Conservation (phyloP, 2,888 invertebrate genomes). For the Drosophila mayaguana region DNA sequence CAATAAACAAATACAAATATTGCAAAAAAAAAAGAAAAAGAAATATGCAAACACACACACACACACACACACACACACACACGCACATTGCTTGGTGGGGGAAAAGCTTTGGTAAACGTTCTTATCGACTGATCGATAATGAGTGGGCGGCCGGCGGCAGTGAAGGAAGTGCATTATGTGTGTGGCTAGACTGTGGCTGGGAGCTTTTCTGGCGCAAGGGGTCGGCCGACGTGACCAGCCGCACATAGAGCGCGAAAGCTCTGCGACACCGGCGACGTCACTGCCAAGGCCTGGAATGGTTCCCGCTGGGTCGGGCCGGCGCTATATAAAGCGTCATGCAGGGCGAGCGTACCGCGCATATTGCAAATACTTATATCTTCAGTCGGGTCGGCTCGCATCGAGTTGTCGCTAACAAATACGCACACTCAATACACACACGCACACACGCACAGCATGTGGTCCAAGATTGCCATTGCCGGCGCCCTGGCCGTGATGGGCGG, state of each 20-base stretch:
- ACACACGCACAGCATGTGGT: constrained; percentile 53
- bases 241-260: constrained; percentile 67
- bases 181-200: neutral
- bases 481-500: constrained; percentile 65
- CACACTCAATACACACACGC: too few relatives aligned
- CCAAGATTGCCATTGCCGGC: constrained; percentile 59
- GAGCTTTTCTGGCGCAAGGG: constrained; percentile 36
- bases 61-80: neutral
- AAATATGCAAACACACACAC: constrained; percentile 4
- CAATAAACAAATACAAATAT: constrained; percentile 63
- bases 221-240: constrained; percentile 67
- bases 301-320: constrained; percentile 6
- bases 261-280: neutral
- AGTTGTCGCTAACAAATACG: neutral
- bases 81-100: neutral
- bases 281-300: constrained; percentile 30
- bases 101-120: constrained; percentile 45
- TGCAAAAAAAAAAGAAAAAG: constrained; percentile 51
- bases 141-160: constrained; percentile 19
- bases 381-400: constrained; percentile 3
- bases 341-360: constrained; percentile 56
- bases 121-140: constrained; percentile 76
- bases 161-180: constrained; percentile 55
- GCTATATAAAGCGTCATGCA: constrained; percentile 59
- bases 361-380: constrained; percentile 42